Conservation (phyloP, 2,113 vertebrate genomes). For the Oplegnathus fasciatus region DNA sequence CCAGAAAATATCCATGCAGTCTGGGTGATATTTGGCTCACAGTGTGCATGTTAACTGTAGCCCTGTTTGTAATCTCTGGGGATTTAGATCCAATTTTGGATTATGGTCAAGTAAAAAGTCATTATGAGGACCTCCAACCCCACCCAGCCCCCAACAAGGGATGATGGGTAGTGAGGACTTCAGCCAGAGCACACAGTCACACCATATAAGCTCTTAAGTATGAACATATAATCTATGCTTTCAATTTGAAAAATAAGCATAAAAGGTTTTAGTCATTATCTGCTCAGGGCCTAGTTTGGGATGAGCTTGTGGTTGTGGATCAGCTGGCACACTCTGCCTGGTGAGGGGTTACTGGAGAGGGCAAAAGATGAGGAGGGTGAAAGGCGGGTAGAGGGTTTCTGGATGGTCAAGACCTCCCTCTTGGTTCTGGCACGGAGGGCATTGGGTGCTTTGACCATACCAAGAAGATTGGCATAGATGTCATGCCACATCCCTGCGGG, state of each 20-base stretch:
- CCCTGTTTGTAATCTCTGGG: constrained; percentile 81
- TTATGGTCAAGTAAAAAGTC: constrained; percentile 81
- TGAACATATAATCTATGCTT: constrained; percentile 81
- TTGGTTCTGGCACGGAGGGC: constrained; percentile 61
- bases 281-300: constrained; percentile 67
- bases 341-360: constrained; percentile 61
- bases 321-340: constrained; percentile 65
- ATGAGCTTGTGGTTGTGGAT: constrained; percentile 63
- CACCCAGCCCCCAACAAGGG: constrained; percentile 49
- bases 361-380: constrained; percentile 33
- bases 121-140: constrained; percentile 74
- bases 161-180: constrained; percentile 71
- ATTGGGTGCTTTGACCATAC: constrained; percentile 65
- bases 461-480: constrained; percentile 59
- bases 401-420: constrained; percentile 66
- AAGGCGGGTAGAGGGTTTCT: constrained; percentile 39
- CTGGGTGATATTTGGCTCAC: constrained; percentile 75
- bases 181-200: constrained; percentile 63
- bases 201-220: constrained; percentile 79
- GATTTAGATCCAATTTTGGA: constrained; percentile 85
- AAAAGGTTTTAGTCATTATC: constrained; percentile 81
- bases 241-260: constrained; percentile 78
- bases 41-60: constrained; percentile 75
- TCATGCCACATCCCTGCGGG: constrained; percentile 64
- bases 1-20: constrained; percentile 65